Conservation (phyloP, 2,888 invertebrate genomes). For the Globia sparganii region DNA sequence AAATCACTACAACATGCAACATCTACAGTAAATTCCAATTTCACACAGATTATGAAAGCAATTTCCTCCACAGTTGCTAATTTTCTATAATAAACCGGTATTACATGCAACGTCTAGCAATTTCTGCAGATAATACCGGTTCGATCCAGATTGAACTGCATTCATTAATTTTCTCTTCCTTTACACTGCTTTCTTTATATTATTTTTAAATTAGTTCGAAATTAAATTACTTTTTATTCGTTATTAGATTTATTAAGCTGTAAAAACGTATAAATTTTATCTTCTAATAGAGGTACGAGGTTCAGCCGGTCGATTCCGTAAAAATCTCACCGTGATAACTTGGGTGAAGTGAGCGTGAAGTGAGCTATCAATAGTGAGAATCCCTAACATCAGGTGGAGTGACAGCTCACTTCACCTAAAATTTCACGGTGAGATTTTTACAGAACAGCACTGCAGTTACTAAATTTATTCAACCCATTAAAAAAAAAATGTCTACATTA, state of each 20-base stretch:
- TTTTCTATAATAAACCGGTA: conserved; percentile 62
- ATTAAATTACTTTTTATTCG: conserved; percentile 13
- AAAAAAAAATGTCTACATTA: not conserved
- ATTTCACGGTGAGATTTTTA: too few species aligned
- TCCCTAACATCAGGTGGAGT: too few species aligned
- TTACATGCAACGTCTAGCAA: conserved; percentile 46
- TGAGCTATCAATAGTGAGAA: too few species aligned
- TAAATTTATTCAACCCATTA: not conserved
- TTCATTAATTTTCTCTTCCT: conserved; percentile 59
- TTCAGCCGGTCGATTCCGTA: too few species aligned
- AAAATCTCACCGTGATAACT: too few species aligned
- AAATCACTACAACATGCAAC: not conserved
- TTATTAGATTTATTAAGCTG: not conserved
- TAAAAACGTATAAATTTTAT: not conserved
- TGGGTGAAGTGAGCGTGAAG: too few species aligned
- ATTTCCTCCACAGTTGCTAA: conserved; percentile 56
- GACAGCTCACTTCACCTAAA: too few species aligned
- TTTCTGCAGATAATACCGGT: conserved; percentile 45
- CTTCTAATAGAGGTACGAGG: not conserved
- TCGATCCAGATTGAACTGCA: conserved; percentile 54
- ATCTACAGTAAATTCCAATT: conserved; percentile 36
- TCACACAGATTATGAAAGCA: conserved; percentile 56
- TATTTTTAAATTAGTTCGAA: conserved; percentile 20
- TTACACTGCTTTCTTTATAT: not conserved
- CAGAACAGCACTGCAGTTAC: too few species aligned